phyloP scores from a whole-genome alignment of 2,113 vertebrate species.

The Anarhynchus alexandrinus region DNA sequence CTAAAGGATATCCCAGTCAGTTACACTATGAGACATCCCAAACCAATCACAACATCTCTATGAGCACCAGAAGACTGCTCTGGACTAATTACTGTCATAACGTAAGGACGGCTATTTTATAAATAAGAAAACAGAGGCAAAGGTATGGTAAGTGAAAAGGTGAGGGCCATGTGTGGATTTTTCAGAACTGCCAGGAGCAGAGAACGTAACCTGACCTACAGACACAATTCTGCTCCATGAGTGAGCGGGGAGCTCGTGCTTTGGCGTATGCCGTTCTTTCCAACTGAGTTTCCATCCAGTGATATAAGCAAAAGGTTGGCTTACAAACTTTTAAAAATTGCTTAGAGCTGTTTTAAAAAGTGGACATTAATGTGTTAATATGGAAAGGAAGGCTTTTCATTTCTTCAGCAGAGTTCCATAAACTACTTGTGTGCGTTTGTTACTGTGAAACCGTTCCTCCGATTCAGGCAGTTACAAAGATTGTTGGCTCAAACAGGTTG shows the following conservation, averaged over 20 bases:
- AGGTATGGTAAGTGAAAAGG: background rate
- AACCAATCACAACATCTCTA: background rate
- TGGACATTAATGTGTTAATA: background rate
- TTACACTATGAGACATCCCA: background rate
- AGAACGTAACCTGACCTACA: background rate
- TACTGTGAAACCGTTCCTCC: background rate
- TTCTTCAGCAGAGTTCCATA: background rate
- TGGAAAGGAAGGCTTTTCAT: background rate
- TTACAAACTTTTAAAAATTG: background rate
- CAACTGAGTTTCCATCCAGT: background rate
- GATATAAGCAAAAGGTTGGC: background rate
- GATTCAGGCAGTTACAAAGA: background rate
- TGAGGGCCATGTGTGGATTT: background rate
- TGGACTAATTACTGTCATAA: background rate
- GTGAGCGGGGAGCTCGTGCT: background rate
- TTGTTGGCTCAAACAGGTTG: background rate
- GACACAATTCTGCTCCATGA: background rate
- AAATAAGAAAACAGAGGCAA: background rate
- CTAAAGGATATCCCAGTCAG: background rate
- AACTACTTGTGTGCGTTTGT: slow-evolving; percentile 17
- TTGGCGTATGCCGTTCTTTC: background rate
- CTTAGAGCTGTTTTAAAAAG: background rate
- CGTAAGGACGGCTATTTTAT: background rate
- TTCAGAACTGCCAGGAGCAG: background rate
- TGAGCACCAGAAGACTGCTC: background rate